Conservation (phyloP, 1,140 invertebrate genomes). For the Leptinotarsa lineolata region DNA sequence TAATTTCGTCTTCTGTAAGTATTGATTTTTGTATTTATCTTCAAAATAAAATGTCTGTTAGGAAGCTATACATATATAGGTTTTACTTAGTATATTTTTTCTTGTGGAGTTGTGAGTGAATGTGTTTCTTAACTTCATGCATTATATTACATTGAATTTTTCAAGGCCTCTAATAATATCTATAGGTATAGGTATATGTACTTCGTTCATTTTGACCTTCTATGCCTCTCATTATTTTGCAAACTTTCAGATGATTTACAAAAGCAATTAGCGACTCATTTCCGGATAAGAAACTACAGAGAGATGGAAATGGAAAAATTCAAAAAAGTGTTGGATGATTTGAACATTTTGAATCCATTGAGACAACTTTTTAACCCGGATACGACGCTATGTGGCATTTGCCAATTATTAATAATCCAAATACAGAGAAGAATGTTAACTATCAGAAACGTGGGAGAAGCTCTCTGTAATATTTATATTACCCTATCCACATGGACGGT, state of each 20-base stretch:
- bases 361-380: constrained; percentile 8
- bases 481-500: constrained; percentile 31
- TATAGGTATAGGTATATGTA: no score
- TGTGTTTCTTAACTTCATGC: no score
- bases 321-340: constrained; percentile 9
- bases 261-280: constrained; percentile 8
- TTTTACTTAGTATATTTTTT: no score
- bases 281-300: constrained; percentile 5
- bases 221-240: neutral
- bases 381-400: constrained; percentile 28
- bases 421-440: constrained; percentile 26
- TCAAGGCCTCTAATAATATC: no score
- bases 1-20: no score
- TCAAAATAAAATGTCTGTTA: no score
- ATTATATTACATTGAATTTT: no score
- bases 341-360: neutral
- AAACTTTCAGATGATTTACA: neutral
- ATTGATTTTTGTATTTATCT: no score
- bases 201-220: neutral
- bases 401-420: constrained; percentile 29
- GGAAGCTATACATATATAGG: no score
- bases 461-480: constrained; percentile 34
- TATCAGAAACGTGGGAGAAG: constrained; percentile 24
- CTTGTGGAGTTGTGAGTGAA: no score
- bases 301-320: constrained; percentile 2